A percentile compares a stretch with the other conserved stretches of the same genome.
These are phyloP conservation scores for Holocentrus rufus DNA, from an alignment of 2,797 vertebrate species.

Conservation along the genomic window DNA sequence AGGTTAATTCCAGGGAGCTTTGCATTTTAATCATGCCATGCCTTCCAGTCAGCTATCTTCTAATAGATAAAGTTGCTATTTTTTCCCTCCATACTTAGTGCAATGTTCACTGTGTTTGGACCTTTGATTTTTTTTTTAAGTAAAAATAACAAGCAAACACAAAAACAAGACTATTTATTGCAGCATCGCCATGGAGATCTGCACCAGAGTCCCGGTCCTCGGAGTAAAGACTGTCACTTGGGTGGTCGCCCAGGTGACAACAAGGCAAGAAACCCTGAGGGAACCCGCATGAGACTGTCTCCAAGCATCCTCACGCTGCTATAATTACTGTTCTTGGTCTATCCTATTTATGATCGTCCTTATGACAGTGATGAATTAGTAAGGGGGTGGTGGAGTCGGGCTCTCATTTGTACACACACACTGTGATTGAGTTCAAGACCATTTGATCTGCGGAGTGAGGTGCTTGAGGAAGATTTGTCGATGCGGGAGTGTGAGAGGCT, in stretches of 20 bases:
- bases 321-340: not conserved
- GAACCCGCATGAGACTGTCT: conserved; percentile 36
- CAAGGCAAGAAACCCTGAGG: conserved; percentile 39
- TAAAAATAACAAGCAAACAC: conserved; percentile 41
- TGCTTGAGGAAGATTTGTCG: conserved; percentile 40
- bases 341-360: conserved; percentile 13
- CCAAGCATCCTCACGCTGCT: conserved; percentile 15
- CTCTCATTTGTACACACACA: conserved; percentile 38
- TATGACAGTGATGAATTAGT: conserved; percentile 33
- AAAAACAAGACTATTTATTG: conserved; percentile 65
- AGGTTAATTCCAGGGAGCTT: conserved; percentile 57
- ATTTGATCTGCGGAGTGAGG: conserved; percentile 56
- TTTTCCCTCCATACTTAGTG: conserved; percentile 5
- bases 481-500: conserved; percentile 19
- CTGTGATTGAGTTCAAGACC: conserved; percentile 25
- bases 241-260: conserved; percentile 68
- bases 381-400: not conserved
- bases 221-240: conserved; percentile 53
- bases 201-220: conserved; percentile 52
- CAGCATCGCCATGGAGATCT: conserved; percentile 47
- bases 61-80: conserved; percentile 16
- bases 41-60: conserved; percentile 28
- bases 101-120: conserved; percentile 42
- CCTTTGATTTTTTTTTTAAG: conserved; percentile 37
- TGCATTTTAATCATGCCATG: conserved; percentile 47